Evolutionary conservation across 2,888 invertebrate species (phyloP).

Genomic region (Calephelis perditalis): DNA sequence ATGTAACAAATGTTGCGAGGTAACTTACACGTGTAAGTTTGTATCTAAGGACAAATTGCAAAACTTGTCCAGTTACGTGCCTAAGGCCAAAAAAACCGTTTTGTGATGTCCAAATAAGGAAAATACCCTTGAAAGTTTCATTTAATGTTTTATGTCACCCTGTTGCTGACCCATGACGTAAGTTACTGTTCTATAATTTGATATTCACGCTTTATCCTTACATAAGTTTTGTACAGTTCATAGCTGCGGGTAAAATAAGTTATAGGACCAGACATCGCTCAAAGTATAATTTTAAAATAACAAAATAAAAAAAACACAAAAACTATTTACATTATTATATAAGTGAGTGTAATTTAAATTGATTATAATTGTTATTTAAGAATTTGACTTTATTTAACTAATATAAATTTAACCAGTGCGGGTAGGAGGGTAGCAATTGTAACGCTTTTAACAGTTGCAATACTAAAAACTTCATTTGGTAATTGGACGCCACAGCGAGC

Average conservation of each 20-base stretch:
- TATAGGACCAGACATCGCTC: too few relatives aligned
- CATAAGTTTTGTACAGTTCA: too few relatives aligned
- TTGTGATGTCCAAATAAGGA: conserved; percentile 4
- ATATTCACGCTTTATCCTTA: too few relatives aligned
- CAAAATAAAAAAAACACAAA: too few relatives aligned
- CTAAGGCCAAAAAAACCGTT: not conserved
- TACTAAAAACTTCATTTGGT: not conserved
- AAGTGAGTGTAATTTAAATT: too few relatives aligned
- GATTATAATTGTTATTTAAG: too few relatives aligned
- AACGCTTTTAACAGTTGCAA: not conserved
- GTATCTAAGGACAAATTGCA: conserved; percentile 10
- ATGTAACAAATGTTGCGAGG: conserved; percentile 9
- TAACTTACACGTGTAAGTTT: conserved; percentile 6
- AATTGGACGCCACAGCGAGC: not conserved
- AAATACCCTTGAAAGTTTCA: conserved; percentile 1
- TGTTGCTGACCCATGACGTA: too few relatives aligned
- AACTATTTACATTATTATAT: too few relatives aligned
- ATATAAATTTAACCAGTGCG: not conserved
- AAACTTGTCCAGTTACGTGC: conserved; percentile 11
- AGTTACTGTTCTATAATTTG: too few relatives aligned
- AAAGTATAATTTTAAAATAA: too few relatives aligned
- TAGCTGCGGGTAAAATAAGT: too few relatives aligned
- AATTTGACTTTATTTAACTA: too few relatives aligned
- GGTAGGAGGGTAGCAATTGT: not conserved
- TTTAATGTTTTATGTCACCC: not conserved